Base-by-base conservation (phyloP, 2,113 vertebrate genomes). In the Ranitomeya variabilis region DNA sequence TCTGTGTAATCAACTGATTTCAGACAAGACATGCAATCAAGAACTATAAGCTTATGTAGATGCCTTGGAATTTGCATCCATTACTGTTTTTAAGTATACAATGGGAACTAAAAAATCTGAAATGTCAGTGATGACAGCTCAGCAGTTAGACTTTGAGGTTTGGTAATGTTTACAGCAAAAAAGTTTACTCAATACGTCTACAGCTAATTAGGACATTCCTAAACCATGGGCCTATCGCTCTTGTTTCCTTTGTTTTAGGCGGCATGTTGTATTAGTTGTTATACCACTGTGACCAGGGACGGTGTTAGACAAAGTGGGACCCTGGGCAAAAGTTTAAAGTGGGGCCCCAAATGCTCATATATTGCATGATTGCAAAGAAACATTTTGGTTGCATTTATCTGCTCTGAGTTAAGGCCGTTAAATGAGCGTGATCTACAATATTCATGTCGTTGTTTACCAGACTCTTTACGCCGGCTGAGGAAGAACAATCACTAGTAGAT, bases 11-110 rank as follows among this genome's bases (percentile, higher is more conserved):
- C 57, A 62, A 62, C 31, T 62, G 79, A 81, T 81, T 81, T 37
- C 26, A 62, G 55, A 14, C 14, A 60, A 37, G 79, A 31, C 55
- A 4, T 31, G 31, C 82, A 71, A 71, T 84, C 64, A 84, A 54
- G 82, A n/a, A 23, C 51, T 71, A 26, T 71, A 23, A 71, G 82
- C 45, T 84, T 23, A 23, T 16, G 79, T 67, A 51, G 62, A 69
- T 55, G 7, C n/a, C 52, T 55, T 84, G 66, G 66, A 84, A 84
- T 83, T 83, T 69, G 52, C 59, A 69, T 69, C 21, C 37, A 69
- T 83, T 52, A 76, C 18, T 52, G 18, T 76, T 19, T 19, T 69
- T n/a, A 84, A 84, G 54, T 23, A 52, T 23, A 71, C 66, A 55
- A 37, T 71, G 12, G 37, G 26, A 51, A 54, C 64, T 67, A 54